Evolutionary conservation across 1,140 invertebrate genomes (phyloP).

Genomic region (Cotesia typhae): DNA sequence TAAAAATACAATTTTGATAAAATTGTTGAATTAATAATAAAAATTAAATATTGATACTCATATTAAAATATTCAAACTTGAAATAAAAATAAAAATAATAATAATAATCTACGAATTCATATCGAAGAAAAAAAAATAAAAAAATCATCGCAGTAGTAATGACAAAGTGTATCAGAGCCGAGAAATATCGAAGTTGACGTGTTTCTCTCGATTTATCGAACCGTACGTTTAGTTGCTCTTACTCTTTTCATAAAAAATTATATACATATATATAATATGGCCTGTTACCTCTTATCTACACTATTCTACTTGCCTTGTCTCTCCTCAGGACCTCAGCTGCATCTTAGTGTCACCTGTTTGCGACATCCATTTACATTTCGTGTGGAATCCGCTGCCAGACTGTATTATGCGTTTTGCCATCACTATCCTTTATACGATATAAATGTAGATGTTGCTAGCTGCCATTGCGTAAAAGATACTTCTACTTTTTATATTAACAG

Average conservation of each 20-base stretch:
- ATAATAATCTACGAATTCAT: not conserved
- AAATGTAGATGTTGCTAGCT: too few relatives aligned
- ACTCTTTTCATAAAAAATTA: too few relatives aligned
- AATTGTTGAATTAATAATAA: too few relatives aligned
- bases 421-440: too few relatives aligned
- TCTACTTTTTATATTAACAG: too few relatives aligned
- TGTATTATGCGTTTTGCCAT: not conserved
- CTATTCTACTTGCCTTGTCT: not conserved
- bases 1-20: too few relatives aligned
- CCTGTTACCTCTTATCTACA: too few relatives aligned
- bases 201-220: constrained; percentile 10
- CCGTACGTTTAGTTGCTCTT: not conserved
- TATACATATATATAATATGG: too few relatives aligned
- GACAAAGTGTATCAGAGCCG: not conserved
- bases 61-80: too few relatives aligned
- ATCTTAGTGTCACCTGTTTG: constrained; percentile 42
- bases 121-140: not conserved
- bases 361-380: constrained; percentile 43
- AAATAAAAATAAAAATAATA: too few relatives aligned
- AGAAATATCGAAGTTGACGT: not conserved
- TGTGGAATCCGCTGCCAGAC: constrained; percentile 9
- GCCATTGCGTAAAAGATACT: too few relatives aligned
- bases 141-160: not conserved
- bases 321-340: not conserved
- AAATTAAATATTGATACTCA: too few relatives aligned